A percentile compares a stretch with the other conserved stretches of the same genome.
Evolutionary conservation across 2,113 vertebrate genomes (phyloP).

Genomic region (Hiodon alosoides): DNA sequence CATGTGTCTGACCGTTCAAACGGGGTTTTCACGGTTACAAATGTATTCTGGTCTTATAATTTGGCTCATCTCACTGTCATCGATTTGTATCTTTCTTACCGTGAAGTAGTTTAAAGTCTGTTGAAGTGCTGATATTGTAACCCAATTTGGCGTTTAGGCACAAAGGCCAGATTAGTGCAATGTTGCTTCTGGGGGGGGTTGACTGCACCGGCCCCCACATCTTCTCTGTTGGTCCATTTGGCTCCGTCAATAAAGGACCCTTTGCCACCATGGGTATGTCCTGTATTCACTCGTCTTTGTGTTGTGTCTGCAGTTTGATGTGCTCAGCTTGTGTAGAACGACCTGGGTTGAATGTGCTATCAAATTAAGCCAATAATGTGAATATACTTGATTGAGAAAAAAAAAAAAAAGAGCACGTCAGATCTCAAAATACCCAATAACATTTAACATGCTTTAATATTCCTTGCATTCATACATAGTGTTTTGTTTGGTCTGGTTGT

Average conservation of each 20-base stretch:
- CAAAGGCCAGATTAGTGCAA: conserved; percentile 68
- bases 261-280: conserved; percentile 70
- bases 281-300: neutral
- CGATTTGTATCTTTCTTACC: no score
- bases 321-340: neutral
- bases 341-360: no score
- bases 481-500: neutral
- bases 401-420: no score
- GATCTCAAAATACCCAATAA: no score
- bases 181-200: conserved; percentile 71
- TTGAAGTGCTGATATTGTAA: neutral
- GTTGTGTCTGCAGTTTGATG: no score
- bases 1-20: neutral
- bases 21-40: neutral
- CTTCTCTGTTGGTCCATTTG: conserved; percentile 67
- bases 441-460: no score
- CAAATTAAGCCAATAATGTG: no score
- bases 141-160: conserved; percentile 56
- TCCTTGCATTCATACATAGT: no score
- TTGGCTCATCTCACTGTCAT: no score
- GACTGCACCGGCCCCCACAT: conserved; percentile 69
- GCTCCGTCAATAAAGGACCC: conserved; percentile 57
- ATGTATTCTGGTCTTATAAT: neutral
- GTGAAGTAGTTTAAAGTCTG: neutral
- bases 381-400: no score